Base-by-base conservation (phyloP, 2,888 invertebrate species). In the Phania funesta region DNA sequence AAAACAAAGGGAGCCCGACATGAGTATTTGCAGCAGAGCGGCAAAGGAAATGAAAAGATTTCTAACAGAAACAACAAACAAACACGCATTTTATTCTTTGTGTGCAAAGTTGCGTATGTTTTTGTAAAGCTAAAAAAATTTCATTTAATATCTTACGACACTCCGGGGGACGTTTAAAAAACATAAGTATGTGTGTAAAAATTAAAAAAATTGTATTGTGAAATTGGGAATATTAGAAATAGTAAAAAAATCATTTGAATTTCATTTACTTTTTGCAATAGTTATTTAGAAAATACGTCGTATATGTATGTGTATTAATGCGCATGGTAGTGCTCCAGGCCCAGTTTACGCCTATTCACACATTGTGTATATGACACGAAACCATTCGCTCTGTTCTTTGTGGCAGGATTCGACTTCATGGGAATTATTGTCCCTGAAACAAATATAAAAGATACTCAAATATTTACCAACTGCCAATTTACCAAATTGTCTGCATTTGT, bases 21-120 rank as follows among this genome's bases (percentile, higher is more conserved):
- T 48, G 58, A 78, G 48, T 78, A n/a, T n/a, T n/a, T n/a, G n/a
- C n/a, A 16, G 24, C 60, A n/a, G 9, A 67, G n/a, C 38, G 71
- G 54, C 22, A 71, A 48, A 73, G 81, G 82, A 82, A 82, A 82
- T 82, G 82, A 82, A 78, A 82, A 82, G 78, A 82, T 78, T 82
- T 74, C 65, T 74, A 52, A 68, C 68, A 82, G 78, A 64, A 74
- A 77, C 74, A 74, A 78, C 52, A 71, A 56, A 81, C 73, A 64
- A 74, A 20, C 68, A 74, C 74, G 78, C 64, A 68, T 77, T 70
- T 74, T 50, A 74, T 77, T 64, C 64, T 75, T 52, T 68, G 41
- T 38, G 26, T 56, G 38, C 16, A 32, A 56, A 56, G 16, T 2
- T 29, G 48, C 18, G 20, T 50, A n/a, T 52, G 20, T 26, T 5